Percentiles rank a stretch among this genome's conserved stretches.
phyloP scores from a whole-genome alignment of 2,113 vertebrate genomes.

The Hemichromis elongatus region DNA sequence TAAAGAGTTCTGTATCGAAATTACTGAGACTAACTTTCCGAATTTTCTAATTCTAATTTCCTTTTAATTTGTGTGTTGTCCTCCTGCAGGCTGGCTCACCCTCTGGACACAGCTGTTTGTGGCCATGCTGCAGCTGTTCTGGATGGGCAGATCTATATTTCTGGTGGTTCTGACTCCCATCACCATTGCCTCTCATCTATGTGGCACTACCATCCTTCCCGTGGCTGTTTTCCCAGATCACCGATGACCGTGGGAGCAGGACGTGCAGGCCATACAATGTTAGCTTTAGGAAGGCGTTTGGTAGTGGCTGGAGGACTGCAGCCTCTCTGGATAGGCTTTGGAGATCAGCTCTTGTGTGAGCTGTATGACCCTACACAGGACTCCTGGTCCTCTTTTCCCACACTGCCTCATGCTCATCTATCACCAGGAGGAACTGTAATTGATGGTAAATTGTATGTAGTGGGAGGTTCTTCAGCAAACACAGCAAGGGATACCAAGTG shows the following conservation, averaged over 20 bases:
- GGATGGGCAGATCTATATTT: constrained; percentile 7
- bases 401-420: constrained; percentile 11
- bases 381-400: constrained; percentile 7
- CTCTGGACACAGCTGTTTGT: background rate
- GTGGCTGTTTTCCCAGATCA: background rate
- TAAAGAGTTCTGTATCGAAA: background rate
- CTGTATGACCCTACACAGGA: background rate
- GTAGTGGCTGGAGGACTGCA: constrained; percentile 22
- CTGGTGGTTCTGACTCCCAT: constrained; percentile 1
- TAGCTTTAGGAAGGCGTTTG: background rate
- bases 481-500: constrained; percentile 1
- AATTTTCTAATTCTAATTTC: no score
- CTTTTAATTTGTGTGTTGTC: background rate
- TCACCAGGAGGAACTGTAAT: constrained; percentile 9
- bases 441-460: background rate
- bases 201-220: constrained; percentile 8
- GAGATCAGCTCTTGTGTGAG: constrained; percentile 28
- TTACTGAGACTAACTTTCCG: background rate
- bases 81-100: background rate
- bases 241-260: constrained; percentile 6
- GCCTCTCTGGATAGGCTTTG: background rate
- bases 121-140: constrained; percentile 22
- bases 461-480: constrained; percentile 7
- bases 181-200: background rate
- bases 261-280: constrained; percentile 13